These are phyloP conservation scores for Drosophila prolongata DNA, from an alignment of 2,888 invertebrate genomes.

Conservation along the genomic window DNA sequence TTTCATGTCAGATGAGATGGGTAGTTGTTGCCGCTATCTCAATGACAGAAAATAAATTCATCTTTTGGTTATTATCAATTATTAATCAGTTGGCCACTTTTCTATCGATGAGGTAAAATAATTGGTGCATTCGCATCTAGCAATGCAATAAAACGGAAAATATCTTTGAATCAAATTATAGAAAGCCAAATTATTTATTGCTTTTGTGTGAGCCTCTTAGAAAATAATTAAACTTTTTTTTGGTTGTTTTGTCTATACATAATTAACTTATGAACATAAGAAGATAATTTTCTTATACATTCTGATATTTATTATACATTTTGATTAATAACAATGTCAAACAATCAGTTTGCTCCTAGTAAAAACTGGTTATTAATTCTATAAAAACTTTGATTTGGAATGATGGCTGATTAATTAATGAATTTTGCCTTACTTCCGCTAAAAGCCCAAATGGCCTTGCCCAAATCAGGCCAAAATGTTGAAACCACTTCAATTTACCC, in stretches of 20 bases:
- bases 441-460: conserved; percentile 24
- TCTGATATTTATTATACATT: no score
- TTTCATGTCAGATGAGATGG: conserved; percentile 19
- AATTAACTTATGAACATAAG: neutral
- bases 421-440: conserved; percentile 8
- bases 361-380: neutral
- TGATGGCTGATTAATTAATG: conserved; percentile 18
- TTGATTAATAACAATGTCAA: neutral
- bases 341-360: neutral
- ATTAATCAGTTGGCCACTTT: conserved; percentile 13
- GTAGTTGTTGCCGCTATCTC: conserved; percentile 5
- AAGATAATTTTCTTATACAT: no score
- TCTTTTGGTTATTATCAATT: conserved; percentile 34
- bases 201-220: neutral
- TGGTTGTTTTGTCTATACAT: no score
- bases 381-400: neutral
- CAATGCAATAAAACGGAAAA: neutral
- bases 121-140: neutral
- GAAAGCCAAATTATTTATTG: neutral
- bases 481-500: conserved; percentile 26
- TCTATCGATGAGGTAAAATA: conserved; percentile 3
- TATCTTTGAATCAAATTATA: neutral
- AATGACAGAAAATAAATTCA: conserved; percentile 27
- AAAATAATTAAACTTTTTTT: neutral
- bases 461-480: conserved; percentile 53